Base-by-base conservation (phyloP, 2,888 invertebrate genomes). In the Dynastes hyllus region DNA sequence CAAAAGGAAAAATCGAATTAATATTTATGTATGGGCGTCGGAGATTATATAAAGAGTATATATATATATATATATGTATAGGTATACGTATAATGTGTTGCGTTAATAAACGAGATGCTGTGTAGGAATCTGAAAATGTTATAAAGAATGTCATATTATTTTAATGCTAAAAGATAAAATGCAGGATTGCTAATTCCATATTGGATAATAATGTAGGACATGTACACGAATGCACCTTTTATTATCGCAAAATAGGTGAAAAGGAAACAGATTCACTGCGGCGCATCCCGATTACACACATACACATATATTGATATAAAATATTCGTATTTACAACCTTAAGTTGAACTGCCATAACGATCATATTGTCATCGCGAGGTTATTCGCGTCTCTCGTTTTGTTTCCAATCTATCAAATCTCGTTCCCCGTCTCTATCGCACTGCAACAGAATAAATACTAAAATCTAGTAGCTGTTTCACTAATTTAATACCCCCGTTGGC, bases 401-500 rank as follows among this genome's bases (percentile, higher is more conserved):
- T 73, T 61, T 73, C 73, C 73, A 73, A 73, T 73, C 73, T 73
- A 73, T 73, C 73, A 73, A 73, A 73, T 73, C 73, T 61, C 16
- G 58, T 58, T 73, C 73, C 45, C 45, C 58, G 45, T 73, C 73
- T 73, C 73, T 73, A 73, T 73, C 73, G 58, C 73, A 61, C 73
- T 73, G 73, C 73, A 61, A 73, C 73, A 61, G 73, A 58, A 61
- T 40, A 73, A 73, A 73, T 73, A 73, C 73, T 73, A 61, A 58
- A 73, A 73, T 73, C 73, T 73, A 73, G 73, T 73, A 73, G 73
- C 73, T 73, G 73, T 73, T 73, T 73, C 73, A 73, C 73, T 73
- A 73, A 73, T 73, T 73, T 73, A 61, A 73, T 73, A 73, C 73
- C 61, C 70, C 55, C 53, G 45, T 8, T 45, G 71, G 55, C 71